A percentile compares a stretch with the other conserved stretches of the same genome.
Conservation (phyloP, 1,140 invertebrate genomes). For the Battus philenor region DNA sequence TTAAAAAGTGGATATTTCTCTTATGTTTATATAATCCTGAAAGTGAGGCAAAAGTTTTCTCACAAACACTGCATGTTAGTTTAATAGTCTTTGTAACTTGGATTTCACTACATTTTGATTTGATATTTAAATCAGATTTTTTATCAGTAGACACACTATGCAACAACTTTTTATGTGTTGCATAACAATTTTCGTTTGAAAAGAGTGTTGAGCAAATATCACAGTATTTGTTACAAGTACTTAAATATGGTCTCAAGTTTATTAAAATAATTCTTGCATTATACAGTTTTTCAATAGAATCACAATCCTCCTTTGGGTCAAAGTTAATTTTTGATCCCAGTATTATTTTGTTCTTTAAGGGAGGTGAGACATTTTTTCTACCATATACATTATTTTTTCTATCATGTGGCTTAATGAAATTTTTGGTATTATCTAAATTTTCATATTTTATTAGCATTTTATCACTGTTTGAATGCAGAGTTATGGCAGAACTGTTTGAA, state of each 20-base stretch:
- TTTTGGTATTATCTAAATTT: too few relatives aligned
- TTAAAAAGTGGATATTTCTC: constrained; percentile 14
- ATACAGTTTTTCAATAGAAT: constrained; percentile 15
- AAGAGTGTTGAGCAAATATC: constrained; percentile 37
- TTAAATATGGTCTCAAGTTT: constrained; percentile 28
- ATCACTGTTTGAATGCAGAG: too few relatives aligned
- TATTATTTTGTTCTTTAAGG: constrained; percentile 20
- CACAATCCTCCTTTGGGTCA: constrained; percentile 11
- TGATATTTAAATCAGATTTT: not conserved
- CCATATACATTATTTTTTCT: too few relatives aligned
- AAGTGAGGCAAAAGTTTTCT: not conserved
- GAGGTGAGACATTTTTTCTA: not conserved
- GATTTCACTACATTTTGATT: not conserved
- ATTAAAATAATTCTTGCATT: constrained; percentile 23
- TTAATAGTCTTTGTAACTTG: not conserved
- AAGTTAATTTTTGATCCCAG: constrained; percentile 28
- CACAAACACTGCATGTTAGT: constrained; percentile 24
- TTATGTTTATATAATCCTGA: constrained; percentile 16
- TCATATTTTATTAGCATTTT: too few relatives aligned
- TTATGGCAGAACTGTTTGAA: too few relatives aligned
- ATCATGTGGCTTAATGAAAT: too few relatives aligned
- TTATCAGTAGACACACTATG: constrained; percentile 12
- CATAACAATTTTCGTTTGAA: constrained; percentile 21
- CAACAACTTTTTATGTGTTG: constrained; percentile 23
- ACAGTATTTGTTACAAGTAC: constrained; percentile 33